A percentile compares a stretch with the other conserved stretches of the same genome.
phyloP scores from a whole-genome alignment of 2,888 invertebrate genomes.

The Iselma pallidipennis region DNA sequence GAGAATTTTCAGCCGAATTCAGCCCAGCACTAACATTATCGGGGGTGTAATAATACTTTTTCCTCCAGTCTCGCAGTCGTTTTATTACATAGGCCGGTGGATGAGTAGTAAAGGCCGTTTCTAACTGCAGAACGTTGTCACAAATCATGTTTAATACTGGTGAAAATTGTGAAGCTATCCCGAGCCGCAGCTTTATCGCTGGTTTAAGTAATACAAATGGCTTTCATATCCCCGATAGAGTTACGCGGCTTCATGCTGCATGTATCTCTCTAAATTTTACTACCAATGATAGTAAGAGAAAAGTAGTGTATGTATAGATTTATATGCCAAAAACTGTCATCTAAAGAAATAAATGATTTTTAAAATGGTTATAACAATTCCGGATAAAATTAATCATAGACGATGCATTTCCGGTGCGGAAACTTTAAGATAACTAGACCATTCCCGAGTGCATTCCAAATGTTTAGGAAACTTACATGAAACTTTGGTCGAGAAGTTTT shows the following conservation, averaged over 20 bases:
- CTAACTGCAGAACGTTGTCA: constrained; percentile 49
- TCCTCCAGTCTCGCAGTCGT: constrained; percentile 21
- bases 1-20: background rate
- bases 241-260: constrained; percentile 30
- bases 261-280: constrained; percentile 6
- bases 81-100: constrained; percentile 36
- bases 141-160: constrained; percentile 57
- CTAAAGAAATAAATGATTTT: background rate
- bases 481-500: background rate
- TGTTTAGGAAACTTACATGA: background rate
- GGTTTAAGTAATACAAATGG: constrained; percentile 62
- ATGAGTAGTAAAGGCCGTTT: constrained; percentile 46
- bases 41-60: constrained; percentile 16
- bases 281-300: background rate
- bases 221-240: constrained; percentile 52
- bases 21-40: no score
- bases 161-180: constrained; percentile 56
- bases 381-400: constrained; percentile 1
- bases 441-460: constrained; percentile 1
- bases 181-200: constrained; percentile 58
- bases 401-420: background rate
- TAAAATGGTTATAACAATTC: background rate
- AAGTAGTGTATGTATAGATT: background rate
- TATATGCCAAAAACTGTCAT: background rate
- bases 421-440: background rate